These are phyloP conservation scores for Sterna hirundo DNA, from an alignment of 2,113 vertebrate species.

Conservation along the genomic window DNA sequence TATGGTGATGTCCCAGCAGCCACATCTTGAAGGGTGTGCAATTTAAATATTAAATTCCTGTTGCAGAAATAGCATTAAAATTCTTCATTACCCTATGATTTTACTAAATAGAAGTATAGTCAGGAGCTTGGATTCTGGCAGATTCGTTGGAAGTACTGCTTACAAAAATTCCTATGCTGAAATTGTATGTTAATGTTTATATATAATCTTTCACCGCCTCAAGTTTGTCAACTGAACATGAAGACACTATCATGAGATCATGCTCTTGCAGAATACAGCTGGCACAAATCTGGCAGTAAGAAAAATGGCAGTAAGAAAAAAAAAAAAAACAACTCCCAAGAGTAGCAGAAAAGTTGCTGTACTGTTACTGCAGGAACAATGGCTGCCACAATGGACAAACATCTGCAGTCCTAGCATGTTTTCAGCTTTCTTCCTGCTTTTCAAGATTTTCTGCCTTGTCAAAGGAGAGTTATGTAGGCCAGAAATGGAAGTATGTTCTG, in stretches of 20 bases:
- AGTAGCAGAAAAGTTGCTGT: not conserved
- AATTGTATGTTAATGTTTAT: not conserved
- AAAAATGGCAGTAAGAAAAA: not conserved
- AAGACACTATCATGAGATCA: not conserved
- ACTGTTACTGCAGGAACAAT: not conserved
- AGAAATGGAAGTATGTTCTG: not conserved
- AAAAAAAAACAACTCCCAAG: not conserved
- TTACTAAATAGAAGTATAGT: not conserved
- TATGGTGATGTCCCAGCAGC: not conserved
- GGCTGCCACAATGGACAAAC: not conserved
- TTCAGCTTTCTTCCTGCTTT: not conserved
- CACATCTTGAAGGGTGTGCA: not conserved
- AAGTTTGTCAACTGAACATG: not conserved
- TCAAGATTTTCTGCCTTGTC: not conserved
- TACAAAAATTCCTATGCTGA: not conserved
- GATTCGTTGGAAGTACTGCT: not conserved
- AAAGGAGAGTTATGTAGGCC: not conserved
- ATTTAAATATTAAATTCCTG: not conserved
- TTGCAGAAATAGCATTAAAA: not conserved
- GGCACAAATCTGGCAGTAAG: not conserved
- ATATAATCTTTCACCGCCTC: not conserved
- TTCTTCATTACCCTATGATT: not conserved
- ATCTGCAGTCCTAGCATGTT: rapidly evolving
- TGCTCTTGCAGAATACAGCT: not conserved
- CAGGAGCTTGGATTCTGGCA: not conserved